Base-by-base conservation (phyloP, 2,888 invertebrate genomes). In the Harpalus rufipes region DNA sequence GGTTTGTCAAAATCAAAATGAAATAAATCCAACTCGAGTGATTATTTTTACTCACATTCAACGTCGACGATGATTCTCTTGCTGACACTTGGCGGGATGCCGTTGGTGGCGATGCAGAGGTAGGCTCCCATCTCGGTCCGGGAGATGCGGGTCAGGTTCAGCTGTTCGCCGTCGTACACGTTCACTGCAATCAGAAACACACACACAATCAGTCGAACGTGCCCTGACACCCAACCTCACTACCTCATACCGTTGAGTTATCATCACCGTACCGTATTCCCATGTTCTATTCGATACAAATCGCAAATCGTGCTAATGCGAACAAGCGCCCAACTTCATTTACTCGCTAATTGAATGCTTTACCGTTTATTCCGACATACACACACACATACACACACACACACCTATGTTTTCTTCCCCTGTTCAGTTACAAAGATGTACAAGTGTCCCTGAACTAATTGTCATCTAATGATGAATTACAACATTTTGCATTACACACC, bases 41-140 rank as follows among this genome's bases (percentile, higher is more conserved):
- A 21, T 21, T 21, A 21, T 3, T 56, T 56, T 56, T 88, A 94
- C 96, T 96, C 90, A 97, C 97, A 97, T 93, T 97, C 97, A 86
- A 97, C 97, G 90, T 97, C 97, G 85, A 97, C 95, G 89, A 96
- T 97, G 92, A 97, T 97, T 90, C 97, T 93, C 92, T 97, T 97
- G 91, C 97, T 97, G 90, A 97, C 97, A 56, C 97, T 97, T 79
- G 97, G 97, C 56, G 97, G 97, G 25, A 97, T 96, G 63, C 96
- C 96, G 90, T 97, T 97, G 89, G 96, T 95, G 61, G 96, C 96
- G 89, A 96, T 96, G 92, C 96, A 94, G 86, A 96, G 93, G 91
- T 96, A 96, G 78, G 96, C 96, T 1, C 96, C 96, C 96, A 96
- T 96, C 92, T 97, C 97, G 85, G 95, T 95, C 89, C 97, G 94